phyloP scores from a whole-genome alignment of 1,140 invertebrate species.

The Drosophila pachea region DNA sequence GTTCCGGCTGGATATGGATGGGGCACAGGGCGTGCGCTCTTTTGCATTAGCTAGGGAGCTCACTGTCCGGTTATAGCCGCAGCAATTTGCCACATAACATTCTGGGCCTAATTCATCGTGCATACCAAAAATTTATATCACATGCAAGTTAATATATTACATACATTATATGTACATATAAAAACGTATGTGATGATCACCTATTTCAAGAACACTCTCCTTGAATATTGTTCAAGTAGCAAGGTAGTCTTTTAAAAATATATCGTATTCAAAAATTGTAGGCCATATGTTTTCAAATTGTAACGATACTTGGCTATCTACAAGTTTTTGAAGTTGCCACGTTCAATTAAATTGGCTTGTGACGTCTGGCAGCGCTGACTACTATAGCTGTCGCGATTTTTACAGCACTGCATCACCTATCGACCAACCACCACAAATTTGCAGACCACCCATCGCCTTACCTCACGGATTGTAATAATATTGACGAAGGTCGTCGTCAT shows the following conservation, averaged over 20 bases:
- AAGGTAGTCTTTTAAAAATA: not conserved
- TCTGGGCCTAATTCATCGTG: slow-evolving; percentile 12
- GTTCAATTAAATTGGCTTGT: too few species aligned
- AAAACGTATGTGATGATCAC: not conserved
- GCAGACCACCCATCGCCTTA: not conserved
- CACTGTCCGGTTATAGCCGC: slow-evolving; percentile 1
- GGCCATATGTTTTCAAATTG: not conserved
- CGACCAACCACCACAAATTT: slow-evolving; percentile 3
- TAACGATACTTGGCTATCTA: not conserved
- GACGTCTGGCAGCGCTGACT: too few species aligned
- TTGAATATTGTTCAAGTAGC: too few species aligned
- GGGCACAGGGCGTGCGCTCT: slow-evolving; percentile 27
- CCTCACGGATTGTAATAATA: slow-evolving; percentile 11
- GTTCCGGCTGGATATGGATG: slow-evolving; percentile 42
- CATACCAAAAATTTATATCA: slow-evolving; percentile 18
- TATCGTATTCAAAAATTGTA: too few species aligned
- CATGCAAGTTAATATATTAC: not conserved
- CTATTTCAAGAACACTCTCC: too few species aligned
- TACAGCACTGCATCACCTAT: slow-evolving; percentile 1
- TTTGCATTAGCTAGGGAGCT: slow-evolving; percentile 28
- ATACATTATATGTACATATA: slow-evolving; percentile 3
- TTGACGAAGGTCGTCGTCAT: slow-evolving; percentile 27
- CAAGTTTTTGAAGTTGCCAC: slow-evolving; percentile 5
- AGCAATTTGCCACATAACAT: slow-evolving; percentile 44
- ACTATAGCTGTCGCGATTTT: too few species aligned